A percentile compares a stretch with the other conserved stretches of the same genome.
phyloP scores from a whole-genome alignment of 2,888 invertebrate species.

The Erebia palarica region DNA sequence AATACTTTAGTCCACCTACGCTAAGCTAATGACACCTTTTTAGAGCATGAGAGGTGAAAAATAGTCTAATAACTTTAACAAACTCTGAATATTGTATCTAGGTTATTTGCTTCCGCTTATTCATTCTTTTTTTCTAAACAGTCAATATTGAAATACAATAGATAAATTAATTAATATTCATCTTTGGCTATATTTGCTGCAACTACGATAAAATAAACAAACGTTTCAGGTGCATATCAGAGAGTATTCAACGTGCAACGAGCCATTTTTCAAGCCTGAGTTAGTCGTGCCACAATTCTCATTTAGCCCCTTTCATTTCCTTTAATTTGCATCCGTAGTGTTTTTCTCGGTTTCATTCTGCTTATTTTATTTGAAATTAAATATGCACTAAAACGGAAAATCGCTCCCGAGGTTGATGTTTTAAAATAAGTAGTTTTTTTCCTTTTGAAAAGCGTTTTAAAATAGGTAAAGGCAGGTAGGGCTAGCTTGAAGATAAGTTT shows the following conservation, averaged over 20 bases:
- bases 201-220: not conserved
- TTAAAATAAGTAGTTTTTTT: slow-evolving; percentile 18
- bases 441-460: not conserved
- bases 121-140: too few species aligned
- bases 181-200: not conserved
- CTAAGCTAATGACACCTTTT: too few species aligned
- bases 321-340: slow-evolving; percentile 32
- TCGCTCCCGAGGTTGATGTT: slow-evolving; percentile 19
- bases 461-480: slow-evolving; percentile 5
- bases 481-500: slow-evolving; percentile 14
- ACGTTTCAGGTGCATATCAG: not conserved
- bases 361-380: slow-evolving; percentile 30
- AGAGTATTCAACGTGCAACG: slow-evolving; percentile 54
- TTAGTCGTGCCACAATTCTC: slow-evolving; percentile 27
- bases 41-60: too few species aligned
- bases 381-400: slow-evolving; percentile 29
- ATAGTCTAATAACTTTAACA: too few species aligned
- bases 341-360: slow-evolving; percentile 30
- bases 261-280: slow-evolving; percentile 24
- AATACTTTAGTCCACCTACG: too few species aligned
- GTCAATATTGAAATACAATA: too few species aligned
- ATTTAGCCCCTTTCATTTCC: slow-evolving; percentile 46
- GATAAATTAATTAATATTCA: too few species aligned
- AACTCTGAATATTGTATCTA: too few species aligned
- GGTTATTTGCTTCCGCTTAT: too few species aligned